Percentiles rank a stretch among this genome's conserved stretches.
Evolutionary conservation across 2,113 vertebrate species (phyloP).

Genomic region (Crypturellus undulatus): DNA sequence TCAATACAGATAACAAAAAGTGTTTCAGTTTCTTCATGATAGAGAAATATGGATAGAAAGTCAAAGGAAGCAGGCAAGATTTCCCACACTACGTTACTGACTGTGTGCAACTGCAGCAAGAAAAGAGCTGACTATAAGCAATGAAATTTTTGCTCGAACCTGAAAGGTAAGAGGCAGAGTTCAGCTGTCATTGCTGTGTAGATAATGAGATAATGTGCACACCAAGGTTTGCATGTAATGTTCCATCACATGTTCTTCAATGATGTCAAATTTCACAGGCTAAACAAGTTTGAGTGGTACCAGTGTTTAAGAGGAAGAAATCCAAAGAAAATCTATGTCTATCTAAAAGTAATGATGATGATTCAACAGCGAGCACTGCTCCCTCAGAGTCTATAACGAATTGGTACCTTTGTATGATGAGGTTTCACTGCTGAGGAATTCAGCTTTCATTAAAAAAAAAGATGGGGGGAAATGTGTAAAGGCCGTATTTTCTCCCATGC

Average conservation of each 20-base stretch:
- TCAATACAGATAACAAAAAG: not conserved
- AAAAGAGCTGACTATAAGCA: not conserved
- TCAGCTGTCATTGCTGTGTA: not conserved
- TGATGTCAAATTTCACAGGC: not conserved
- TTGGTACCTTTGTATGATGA: accelerated
- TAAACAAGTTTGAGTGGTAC: not conserved
- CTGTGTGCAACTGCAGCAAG: not conserved
- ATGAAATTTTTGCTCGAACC: not conserved
- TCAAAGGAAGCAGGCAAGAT: not conserved
- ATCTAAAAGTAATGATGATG: not conserved
- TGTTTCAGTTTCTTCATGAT: not conserved
- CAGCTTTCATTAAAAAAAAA: not conserved
- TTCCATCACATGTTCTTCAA: not conserved
- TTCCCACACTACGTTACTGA: not conserved
- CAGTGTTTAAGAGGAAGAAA: not conserved
- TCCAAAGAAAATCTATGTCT: not conserved
- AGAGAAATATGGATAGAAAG: not conserved
- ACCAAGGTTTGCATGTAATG: accelerated
- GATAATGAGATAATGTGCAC: accelerated
- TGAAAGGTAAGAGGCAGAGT: not conserved
- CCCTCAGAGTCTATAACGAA: not conserved
- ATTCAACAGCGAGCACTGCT: not conserved
- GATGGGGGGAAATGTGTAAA: accelerated
- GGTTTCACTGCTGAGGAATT: not conserved
- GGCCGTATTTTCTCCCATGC: not conserved